phyloP scores from a whole-genome alignment of 2,113 vertebrate species.

The Pelobates fuscus region DNA sequence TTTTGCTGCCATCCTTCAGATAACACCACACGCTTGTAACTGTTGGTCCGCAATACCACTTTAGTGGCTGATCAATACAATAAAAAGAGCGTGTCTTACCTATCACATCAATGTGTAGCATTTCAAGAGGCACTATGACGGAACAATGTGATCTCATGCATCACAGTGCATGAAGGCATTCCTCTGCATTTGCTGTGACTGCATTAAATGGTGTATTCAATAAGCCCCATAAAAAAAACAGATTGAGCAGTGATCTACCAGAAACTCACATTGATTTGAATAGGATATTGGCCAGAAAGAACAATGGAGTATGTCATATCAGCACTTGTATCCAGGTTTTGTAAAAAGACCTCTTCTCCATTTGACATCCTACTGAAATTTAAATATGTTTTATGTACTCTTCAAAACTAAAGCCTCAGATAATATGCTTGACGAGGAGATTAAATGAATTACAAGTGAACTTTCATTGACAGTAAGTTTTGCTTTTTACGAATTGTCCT shows the following conservation, averaged over 20 bases:
- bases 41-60: constrained; percentile 14
- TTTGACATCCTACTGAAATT: constrained; percentile 32
- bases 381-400: constrained; percentile 9
- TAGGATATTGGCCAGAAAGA: constrained; percentile 27
- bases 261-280: constrained; percentile 20
- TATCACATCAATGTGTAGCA: constrained; percentile 39
- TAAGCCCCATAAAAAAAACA: constrained; percentile 34
- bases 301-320: constrained; percentile 28
- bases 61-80: constrained; percentile 19
- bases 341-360: background rate
- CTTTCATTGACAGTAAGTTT: background rate
- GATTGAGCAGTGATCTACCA: constrained; percentile 28
- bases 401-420: constrained; percentile 4
- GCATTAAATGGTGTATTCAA: constrained; percentile 42
- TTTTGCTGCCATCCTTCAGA: constrained; percentile 18
- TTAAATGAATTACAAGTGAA: background rate
- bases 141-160: constrained; percentile 37
- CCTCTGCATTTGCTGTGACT: constrained; percentile 12
- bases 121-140: constrained; percentile 37
- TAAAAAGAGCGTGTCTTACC: constrained; percentile 18
- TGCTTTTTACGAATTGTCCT: too few relatives aligned
- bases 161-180: constrained; percentile 40
- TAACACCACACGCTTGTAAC: constrained; percentile 13
- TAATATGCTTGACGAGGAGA: background rate
- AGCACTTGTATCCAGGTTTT: constrained; percentile 6